A percentile compares a stretch with the other conserved stretches of the same genome.
These are phyloP conservation scores for Salvator merianae DNA, from an alignment of 2,113 vertebrate genomes.

Conservation along the genomic window DNA sequence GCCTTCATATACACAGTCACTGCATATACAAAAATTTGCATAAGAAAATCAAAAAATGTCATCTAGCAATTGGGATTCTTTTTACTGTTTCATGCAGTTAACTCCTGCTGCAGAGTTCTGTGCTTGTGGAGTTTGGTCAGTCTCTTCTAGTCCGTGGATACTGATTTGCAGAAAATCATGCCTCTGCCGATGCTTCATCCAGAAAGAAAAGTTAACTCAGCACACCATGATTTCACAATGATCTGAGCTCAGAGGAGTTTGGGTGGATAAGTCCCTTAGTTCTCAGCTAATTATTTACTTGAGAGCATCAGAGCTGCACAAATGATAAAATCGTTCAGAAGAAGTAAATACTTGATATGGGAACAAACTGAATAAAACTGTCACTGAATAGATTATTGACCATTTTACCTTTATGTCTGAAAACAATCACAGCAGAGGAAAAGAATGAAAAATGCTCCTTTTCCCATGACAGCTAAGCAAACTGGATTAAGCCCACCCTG, in stretches of 20 bases:
- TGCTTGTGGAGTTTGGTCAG: neutral
- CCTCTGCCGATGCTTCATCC: neutral
- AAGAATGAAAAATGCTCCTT: neutral
- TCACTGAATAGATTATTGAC: slow-evolving; percentile 43
- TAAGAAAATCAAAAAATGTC: neutral
- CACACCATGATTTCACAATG: neutral
- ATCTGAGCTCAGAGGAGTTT: neutral
- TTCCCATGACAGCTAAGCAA: neutral
- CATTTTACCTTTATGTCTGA: slow-evolving; percentile 16
- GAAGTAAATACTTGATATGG: slow-evolving; percentile 21
- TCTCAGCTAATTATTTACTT: neutral
- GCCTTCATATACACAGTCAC: neutral
- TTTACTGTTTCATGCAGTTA: neutral
- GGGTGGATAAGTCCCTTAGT: neutral
- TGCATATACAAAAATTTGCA: neutral
- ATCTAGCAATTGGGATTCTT: neutral
- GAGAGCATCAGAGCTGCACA: slow-evolving; percentile 10
- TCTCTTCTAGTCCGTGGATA: neutral
- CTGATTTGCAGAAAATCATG: neutral
- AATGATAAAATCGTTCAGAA: slow-evolving; percentile 29
- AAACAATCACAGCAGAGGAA: neutral
- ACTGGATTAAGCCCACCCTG: neutral
- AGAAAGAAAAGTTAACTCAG: neutral
- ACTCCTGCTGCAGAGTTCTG: neutral
- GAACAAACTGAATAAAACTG: slow-evolving; percentile 38